Evolutionary conservation across 2,888 invertebrate genomes (phyloP).

Genomic region (Euzetes globulus): DNA sequence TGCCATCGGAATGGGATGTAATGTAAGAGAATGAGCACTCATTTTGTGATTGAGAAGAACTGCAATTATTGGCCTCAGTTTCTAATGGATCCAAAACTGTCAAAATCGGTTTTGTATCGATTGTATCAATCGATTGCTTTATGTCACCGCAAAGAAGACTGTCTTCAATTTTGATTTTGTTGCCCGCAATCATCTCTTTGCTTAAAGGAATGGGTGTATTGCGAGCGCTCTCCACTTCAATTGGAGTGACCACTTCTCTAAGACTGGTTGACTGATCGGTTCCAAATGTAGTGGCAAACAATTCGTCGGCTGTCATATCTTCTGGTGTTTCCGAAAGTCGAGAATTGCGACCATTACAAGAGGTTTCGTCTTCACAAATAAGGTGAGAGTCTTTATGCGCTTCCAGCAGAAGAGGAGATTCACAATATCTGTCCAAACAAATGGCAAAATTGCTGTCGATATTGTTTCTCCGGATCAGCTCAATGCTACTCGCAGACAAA

Average conservation of each 20-base stretch:
- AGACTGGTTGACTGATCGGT: conserved; percentile 22
- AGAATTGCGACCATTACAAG: conserved; percentile 31
- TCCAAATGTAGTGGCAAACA: conserved; percentile 30
- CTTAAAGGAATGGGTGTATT: conserved; percentile 9
- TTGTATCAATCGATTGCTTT: neutral
- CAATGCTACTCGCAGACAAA: conserved; percentile 31
- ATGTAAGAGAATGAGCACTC: conserved; percentile 10
- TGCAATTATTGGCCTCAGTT: neutral
- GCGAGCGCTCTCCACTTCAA: conserved; percentile 28
- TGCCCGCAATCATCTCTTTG: neutral
- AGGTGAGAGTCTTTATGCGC: conserved; percentile 31
- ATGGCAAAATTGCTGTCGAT: conserved; percentile 26
- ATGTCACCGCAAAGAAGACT: conserved; percentile 14
- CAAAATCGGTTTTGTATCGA: conserved; percentile 10
- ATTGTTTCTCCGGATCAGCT: conserved; percentile 16
- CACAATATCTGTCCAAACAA: conserved; percentile 35
- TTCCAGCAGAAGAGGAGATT: conserved; percentile 35
- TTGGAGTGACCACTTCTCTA: conserved; percentile 31
- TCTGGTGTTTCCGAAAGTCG: conserved; percentile 32
- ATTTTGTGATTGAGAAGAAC: conserved; percentile 2
- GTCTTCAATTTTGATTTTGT: conserved; percentile 23
- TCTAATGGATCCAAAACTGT: conserved; percentile 14
- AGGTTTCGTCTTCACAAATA: conserved; percentile 33
- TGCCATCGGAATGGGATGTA: neutral
- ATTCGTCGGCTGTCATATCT: conserved; percentile 30